Percentiles rank a stretch among this genome's conserved stretches.
These are phyloP conservation scores for Enteromius anoplus DNA, from an alignment of 2,797 vertebrate species.

Conservation along the genomic window DNA sequence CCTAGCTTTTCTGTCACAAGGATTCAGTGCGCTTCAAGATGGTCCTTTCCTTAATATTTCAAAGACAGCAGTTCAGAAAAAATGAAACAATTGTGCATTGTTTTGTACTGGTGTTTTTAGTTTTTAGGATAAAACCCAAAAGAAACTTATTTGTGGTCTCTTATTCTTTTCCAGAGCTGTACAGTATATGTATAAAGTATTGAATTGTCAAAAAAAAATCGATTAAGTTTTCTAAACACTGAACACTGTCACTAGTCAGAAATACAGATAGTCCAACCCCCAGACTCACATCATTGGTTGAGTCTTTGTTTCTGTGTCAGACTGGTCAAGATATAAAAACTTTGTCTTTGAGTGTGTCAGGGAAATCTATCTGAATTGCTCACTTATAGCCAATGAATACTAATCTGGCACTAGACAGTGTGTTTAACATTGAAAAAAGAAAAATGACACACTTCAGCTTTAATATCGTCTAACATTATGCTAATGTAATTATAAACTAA, in stretches of 20 bases:
- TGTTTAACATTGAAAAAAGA: background rate
- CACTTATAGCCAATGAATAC: background rate
- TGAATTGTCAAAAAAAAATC: background rate
- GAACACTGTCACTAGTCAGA: background rate
- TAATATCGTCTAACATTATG: constrained; percentile 1
- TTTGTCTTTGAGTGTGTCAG: background rate
- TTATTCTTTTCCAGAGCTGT: too few species aligned
- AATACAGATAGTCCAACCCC: background rate
- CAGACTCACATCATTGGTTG: background rate
- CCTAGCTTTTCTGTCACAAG: too few species aligned
- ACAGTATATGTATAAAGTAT: background rate
- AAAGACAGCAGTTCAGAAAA: too few species aligned
- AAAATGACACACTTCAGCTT: constrained; percentile 3
- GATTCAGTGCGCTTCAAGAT: too few species aligned
- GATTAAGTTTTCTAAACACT: background rate
- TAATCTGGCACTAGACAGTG: background rate
- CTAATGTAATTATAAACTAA: constrained; percentile 1
- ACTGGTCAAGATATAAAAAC: background rate
- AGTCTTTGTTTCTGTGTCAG: background rate
- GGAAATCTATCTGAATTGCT: background rate
- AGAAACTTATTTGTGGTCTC: too few species aligned
- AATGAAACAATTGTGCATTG: too few species aligned
- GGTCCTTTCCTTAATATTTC: too few species aligned
- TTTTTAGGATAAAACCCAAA: too few species aligned
- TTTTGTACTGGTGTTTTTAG: too few species aligned